phyloP scores from a whole-genome alignment of 2,888 invertebrate species.

The Eristalis tenax region DNA sequence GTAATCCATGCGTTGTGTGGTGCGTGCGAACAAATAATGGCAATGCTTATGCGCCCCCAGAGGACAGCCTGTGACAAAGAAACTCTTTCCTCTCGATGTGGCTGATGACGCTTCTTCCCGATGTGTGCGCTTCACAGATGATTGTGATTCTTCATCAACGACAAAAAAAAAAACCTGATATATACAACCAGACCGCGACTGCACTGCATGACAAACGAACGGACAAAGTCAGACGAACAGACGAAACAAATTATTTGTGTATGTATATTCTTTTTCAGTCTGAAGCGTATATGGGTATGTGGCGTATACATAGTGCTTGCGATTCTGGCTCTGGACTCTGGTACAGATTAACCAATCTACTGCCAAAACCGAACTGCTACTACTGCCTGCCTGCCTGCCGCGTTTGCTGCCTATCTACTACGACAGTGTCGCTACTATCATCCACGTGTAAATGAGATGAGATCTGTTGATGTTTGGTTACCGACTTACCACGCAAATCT shows the following conservation, averaged over 20 bases:
- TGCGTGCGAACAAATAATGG: constrained; percentile 66
- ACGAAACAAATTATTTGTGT: constrained; percentile 51
- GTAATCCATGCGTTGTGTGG: constrained; percentile 65
- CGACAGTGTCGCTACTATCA: constrained; percentile 28
- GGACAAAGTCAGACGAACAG: constrained; percentile 14
- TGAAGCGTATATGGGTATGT: constrained; percentile 35
- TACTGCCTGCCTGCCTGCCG: constrained; percentile 24
- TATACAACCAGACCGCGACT: not conserved
- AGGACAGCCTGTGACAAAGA: constrained; percentile 56
- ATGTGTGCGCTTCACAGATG: constrained; percentile 52
- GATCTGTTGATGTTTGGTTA: constrained; percentile 48
- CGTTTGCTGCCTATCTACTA: constrained; percentile 1
- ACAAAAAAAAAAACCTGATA: not conserved
- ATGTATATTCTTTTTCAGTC: constrained; percentile 72
- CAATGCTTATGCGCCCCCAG: constrained; percentile 70
- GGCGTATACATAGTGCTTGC: constrained; percentile 33
- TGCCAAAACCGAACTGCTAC: constrained; percentile 34
- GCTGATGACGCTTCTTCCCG: constrained; percentile 49
- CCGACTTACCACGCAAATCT: constrained; percentile 17
- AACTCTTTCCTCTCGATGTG: constrained; percentile 43
- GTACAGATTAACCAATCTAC: constrained; percentile 43
- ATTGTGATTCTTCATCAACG: constrained; percentile 45
- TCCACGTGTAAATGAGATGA: constrained; percentile 44
- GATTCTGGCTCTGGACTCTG: constrained; percentile 68
- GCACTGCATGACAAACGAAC: not conserved